Percentiles rank a stretch among this genome's conserved stretches.
phyloP scores from a whole-genome alignment of 2,797 vertebrate genomes.

The Poliocrania exsul region DNA sequence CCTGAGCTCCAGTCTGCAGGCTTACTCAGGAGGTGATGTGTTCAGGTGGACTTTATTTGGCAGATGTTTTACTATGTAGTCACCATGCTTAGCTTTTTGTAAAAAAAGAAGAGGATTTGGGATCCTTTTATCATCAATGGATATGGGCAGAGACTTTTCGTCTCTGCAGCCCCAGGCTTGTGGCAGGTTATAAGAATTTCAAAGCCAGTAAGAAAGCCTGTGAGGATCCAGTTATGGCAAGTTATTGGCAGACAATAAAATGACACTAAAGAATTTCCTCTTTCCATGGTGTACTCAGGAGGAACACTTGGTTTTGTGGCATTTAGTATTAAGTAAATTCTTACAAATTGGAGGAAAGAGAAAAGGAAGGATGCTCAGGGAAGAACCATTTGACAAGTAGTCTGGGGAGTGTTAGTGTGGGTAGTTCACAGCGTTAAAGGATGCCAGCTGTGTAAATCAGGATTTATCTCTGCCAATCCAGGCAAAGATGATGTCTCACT shows the following conservation, averaged over 20 bases:
- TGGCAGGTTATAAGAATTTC: not conserved
- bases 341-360: not conserved
- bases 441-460: slow-evolving; percentile 12
- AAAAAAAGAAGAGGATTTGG: not conserved
- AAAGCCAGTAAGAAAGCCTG: not conserved
- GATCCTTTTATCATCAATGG: not conserved
- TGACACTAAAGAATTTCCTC: not conserved
- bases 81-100: not conserved
- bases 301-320: not conserved
- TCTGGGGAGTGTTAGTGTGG: not conserved
- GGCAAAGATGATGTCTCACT: not conserved
- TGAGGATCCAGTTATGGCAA: not conserved
- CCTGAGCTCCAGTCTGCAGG: not conserved
- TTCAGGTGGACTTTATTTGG: not conserved
- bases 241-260: not conserved
- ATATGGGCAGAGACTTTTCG: not conserved
- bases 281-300: not conserved
- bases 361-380: not conserved
- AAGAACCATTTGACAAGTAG: not conserved
- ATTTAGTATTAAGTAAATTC: not conserved
- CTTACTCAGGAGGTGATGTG: not conserved
- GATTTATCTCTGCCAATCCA: slow-evolving; percentile 26
- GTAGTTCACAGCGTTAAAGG: not conserved
- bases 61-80: not conserved
- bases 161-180: not conserved